Conservation (phyloP, 2,113 vertebrate genomes). For the Cephalopterus ornatus region DNA sequence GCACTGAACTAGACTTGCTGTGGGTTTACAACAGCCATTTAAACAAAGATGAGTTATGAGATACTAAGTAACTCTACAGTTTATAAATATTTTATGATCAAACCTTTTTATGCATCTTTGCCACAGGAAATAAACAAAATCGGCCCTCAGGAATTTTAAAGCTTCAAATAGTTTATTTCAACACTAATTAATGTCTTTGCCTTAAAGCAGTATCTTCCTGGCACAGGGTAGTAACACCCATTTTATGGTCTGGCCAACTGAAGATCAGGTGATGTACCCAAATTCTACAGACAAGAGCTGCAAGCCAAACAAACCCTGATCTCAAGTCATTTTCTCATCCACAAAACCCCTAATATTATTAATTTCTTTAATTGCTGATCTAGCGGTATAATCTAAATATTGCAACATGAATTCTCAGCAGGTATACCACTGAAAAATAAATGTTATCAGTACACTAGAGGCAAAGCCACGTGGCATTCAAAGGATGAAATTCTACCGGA, state of each 20-base stretch:
- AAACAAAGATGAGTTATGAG: not conserved
- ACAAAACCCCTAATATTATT: not conserved
- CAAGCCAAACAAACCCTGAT: not conserved
- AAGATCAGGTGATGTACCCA: not conserved
- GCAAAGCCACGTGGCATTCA: not conserved
- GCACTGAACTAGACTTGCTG: not conserved
- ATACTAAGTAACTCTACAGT: not conserved
- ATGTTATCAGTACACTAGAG: not conserved
- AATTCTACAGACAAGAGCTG: not conserved
- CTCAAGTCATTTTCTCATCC: not conserved
- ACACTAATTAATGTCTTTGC: not conserved
- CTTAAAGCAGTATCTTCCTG: not conserved
- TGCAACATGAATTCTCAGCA: not conserved
- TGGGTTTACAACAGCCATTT: not conserved
- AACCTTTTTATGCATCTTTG: not conserved
- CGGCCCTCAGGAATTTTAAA: accelerated
- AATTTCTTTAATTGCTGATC: not conserved
- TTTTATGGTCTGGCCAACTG: not conserved
- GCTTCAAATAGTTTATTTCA: not conserved
- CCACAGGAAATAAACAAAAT: not conserved
- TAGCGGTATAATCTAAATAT: not conserved
- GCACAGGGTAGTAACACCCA: not conserved
- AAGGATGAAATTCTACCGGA: not conserved
- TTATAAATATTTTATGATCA: not conserved
- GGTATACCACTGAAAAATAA: not conserved